Percentiles rank a stretch among this genome's conserved stretches.
Conservation (phyloP, 2,888 invertebrate genomes). For the Cephus pulcher region DNA sequence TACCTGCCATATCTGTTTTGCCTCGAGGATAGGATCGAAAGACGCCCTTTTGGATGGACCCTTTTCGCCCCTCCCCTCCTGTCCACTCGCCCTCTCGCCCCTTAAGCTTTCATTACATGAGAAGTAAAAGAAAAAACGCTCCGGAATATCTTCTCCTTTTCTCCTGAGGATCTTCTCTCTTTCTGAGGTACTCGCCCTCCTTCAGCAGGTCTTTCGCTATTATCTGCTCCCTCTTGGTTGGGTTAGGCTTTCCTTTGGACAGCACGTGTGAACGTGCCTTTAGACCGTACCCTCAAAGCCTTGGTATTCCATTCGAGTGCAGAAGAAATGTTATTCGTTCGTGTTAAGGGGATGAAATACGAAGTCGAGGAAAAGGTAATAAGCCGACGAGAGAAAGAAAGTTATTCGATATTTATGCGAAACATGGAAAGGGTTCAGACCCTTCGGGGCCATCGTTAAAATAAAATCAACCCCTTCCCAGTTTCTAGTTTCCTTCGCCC, state of each 20-base stretch:
- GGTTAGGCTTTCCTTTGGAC: no score
- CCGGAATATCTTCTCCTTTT: no score
- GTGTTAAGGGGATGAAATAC: no score
- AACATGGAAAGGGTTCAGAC: slow-evolving; percentile 10
- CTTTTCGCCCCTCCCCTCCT: not conserved
- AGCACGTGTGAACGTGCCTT: slow-evolving; percentile 1
- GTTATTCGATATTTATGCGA: slow-evolving; percentile 30
- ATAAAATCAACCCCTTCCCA: slow-evolving; percentile 21
- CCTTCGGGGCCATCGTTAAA: slow-evolving; percentile 22
- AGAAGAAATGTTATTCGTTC: slow-evolving; percentile 1
- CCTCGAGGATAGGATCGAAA: not conserved
- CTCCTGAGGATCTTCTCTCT: no score
- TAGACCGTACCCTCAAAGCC: no score
- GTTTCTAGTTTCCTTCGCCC: no score
- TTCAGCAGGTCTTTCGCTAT: no score
- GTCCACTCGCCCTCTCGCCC: not conserved
- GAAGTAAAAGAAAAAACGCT: not conserved
- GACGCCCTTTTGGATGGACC: not conserved
- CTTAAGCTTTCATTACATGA: not conserved
- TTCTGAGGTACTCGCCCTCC: no score
- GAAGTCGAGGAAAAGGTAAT: not conserved
- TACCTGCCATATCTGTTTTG: not conserved
- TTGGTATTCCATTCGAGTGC: slow-evolving; percentile 1
- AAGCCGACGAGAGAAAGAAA: slow-evolving; percentile 27
- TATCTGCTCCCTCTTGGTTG: no score